Base-by-base conservation (phyloP, 2,797 vertebrate genomes). In the Girardinus metallicus region DNA sequence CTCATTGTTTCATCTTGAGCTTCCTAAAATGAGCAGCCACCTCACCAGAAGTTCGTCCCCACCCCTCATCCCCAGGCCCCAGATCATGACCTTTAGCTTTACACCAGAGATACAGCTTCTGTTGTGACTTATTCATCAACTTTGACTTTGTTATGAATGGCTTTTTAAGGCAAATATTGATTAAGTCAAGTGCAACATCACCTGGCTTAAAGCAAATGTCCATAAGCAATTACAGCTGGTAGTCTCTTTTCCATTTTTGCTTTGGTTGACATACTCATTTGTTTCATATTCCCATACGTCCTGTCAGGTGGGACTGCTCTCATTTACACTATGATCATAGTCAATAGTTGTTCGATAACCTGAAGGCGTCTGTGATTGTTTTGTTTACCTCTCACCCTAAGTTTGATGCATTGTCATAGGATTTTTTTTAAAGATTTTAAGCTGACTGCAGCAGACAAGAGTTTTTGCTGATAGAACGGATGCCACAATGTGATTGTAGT, bases 161-260 rank as follows among this genome's bases (percentile, higher is more conserved):
- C 90, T 92, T 92, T 86, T 89, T 88, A 84, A 94, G 92, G 90
- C 85, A 93, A 95, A 94, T 95, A 96, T 96, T 94, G 95, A 96
- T 95, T 89, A 87, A 91, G 87, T 90, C 87, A 91, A 91, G 84
- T 70, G 86, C 84, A 91, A 88, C 91, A 88, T 95, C 92, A 93
- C 91, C 88, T 82, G 87, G 80, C 90, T 93, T 96, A 94, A 95
- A 93, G 87, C 87, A 94, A 89, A 93, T 95, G 94, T 93, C 95
- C 95, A 95, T 96, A 95, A 95, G 90, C 95, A 93, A 94, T 95
- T 91, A 90, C 21, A n/a, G 74, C 77, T 26, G 13, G 60, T 75
- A 39, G 76, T 84, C 81, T 87, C 53, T 91, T 91, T 93, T 93
- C 88, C 85, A 91, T 93, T 91, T 93, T 89, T 88, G 86, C 83